Evolutionary conservation across 1,140 invertebrate species (phyloP), one percentile per base, ranked within the genome.

Genomic region (Samia ricini): DNA sequence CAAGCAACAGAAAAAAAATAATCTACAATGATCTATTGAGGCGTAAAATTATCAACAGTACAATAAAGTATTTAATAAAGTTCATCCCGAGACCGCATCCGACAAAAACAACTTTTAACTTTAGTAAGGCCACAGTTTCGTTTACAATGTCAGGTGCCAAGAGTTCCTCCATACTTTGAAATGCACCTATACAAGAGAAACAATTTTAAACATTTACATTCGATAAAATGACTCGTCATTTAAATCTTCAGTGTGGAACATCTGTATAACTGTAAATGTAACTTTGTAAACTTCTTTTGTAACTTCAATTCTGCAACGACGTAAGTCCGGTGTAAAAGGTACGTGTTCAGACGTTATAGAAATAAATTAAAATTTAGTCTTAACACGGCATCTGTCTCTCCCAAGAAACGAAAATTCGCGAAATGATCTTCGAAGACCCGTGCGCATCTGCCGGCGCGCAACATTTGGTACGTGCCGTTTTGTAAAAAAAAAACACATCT

Each of bases 391-490:
- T 78, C 68, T 77, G 79, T 79, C 63, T 79, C 63, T 72, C 69
- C 54, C 60, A 62, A 75, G 76, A 71, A 60, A 62, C 69, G 71
- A 68, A 73, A 77, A 85, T 85, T 88, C 75, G 83, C 83, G 72
- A 81, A 77, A 74, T 70, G 71, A 79, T 77, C 74, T 70, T 66
- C 29, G 36, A 55, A 69, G 57, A 61, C 68, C 59, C 65, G 63
- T 58, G 61, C 66, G 61, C 77, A 81, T 79, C 81, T 79, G 80
- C 74, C 65, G 63, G 12, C 58, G n/a, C 20, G 59, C 36, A 75
- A 76, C 85, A 85, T 85, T 88, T 88, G 85, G 81, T 83, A 80
- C 85, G 83, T 84, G 83, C 76, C 74, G 60, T 58, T 58, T 36
- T 56, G 57, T 68, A 72, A 72, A 74, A 70, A 70, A 59, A 64